A percentile compares a stretch with the other conserved stretches of the same genome.
Evolutionary conservation across 2,888 invertebrate species (phyloP).

Genomic region (Teleiodes luculella): DNA sequence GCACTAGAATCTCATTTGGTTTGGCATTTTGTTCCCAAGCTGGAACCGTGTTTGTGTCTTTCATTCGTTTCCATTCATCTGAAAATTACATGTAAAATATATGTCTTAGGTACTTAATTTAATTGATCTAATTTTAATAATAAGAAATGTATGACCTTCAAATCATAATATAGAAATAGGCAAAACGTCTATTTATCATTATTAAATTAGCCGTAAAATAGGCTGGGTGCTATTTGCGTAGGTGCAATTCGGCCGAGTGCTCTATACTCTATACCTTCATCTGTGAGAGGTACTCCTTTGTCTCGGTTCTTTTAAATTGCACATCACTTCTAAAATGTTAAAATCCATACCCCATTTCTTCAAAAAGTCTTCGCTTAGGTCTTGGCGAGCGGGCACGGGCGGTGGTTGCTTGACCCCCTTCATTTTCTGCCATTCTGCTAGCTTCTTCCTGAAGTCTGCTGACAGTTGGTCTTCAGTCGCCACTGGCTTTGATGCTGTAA

Average conservation of each 20-base stretch:
- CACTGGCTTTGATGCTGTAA: conserved; percentile 56
- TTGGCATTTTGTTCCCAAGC: conserved; percentile 63
- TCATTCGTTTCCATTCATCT: conserved; percentile 91
- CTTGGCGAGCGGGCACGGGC: conserved; percentile 80
- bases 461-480: conserved; percentile 84
- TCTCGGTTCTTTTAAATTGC: too few species aligned
- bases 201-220: too few species aligned
- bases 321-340: too few species aligned
- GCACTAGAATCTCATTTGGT: conserved; percentile 85
- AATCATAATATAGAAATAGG: too few species aligned
- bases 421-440: conserved; percentile 91
- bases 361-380: conserved; percentile 89
- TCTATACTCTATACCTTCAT: too few species aligned
- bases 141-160: too few species aligned
- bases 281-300: too few species aligned
- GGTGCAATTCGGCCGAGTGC: too few species aligned
- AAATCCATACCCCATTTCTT: conserved; percentile 83
- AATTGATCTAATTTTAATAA: too few species aligned
- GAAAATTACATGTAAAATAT: conserved; percentile 21
- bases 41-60: conserved; percentile 79
- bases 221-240: too few species aligned
- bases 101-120: background rate
- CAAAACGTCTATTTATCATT: too few species aligned
- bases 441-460: conserved; percentile 88
- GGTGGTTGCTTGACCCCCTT: conserved; percentile 75